Percentiles rank a stretch among this genome's conserved stretches.
Conservation (phyloP, 2,888 invertebrate species). For the Eupithecia subumbrata region DNA sequence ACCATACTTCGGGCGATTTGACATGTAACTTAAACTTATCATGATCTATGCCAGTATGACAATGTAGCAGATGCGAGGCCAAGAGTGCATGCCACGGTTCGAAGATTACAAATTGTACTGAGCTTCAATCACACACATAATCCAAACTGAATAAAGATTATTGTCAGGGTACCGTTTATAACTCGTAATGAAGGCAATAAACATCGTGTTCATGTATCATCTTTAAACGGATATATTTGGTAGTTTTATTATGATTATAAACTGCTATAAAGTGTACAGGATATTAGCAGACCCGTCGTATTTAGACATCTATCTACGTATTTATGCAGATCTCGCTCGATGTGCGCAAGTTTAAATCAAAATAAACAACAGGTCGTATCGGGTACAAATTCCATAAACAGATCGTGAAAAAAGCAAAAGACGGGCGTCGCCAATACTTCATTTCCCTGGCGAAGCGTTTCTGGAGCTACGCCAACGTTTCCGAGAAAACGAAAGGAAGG, state of each 20-base stretch:
- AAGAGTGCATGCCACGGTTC: constrained; percentile 55
- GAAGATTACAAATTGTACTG: constrained; percentile 56
- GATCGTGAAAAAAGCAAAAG: constrained; percentile 71
- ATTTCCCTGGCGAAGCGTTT: constrained; percentile 72
- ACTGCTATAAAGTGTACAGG: constrained; percentile 38
- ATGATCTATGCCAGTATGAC: constrained; percentile 65
- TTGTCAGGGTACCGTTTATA: constrained; percentile 24
- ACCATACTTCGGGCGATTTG: constrained; percentile 62
- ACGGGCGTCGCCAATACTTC: constrained; percentile 76
- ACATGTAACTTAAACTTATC: constrained; percentile 71
- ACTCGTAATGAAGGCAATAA: constrained; percentile 25
- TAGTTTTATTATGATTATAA: constrained; percentile 38
- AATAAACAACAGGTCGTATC: constrained; percentile 64
- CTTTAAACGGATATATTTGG: constrained; percentile 33
- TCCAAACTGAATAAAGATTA: constrained; percentile 19
- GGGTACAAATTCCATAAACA: constrained; percentile 75
- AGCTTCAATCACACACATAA: constrained; percentile 12
- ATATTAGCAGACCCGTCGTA: constrained; percentile 39
- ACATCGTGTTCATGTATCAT: constrained; percentile 30
- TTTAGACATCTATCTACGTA: constrained; percentile 42
- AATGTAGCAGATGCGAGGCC: constrained; percentile 59
- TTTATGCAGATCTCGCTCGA: constrained; percentile 52
- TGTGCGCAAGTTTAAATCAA: constrained; percentile 61
- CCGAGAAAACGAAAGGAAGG: constrained; percentile 81
- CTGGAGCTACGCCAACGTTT: constrained; percentile 76